Evolutionary conservation across 2,113 vertebrate genomes (phyloP), one percentile per base, ranked within the genome.

Genomic region (Symphodus melops): DNA sequence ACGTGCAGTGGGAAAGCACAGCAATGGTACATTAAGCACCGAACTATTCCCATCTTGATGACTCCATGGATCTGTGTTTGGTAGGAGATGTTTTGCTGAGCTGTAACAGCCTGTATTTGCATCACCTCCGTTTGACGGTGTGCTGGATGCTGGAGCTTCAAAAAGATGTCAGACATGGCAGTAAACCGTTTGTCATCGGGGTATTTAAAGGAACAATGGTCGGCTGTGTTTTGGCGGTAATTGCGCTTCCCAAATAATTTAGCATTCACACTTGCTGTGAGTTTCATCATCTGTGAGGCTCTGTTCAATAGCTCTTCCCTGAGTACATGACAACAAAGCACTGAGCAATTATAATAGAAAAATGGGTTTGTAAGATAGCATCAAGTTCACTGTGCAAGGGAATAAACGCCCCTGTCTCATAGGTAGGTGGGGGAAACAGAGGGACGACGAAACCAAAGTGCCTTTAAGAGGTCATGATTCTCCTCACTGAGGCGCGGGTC

Each of bases 321-420:
- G 83, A 75, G 75, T 80, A 74, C 80, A 82, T 64, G 75, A 83
- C 75, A 85, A 82, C 84, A 84, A 83, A 84, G 75, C 79, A 80
- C 79, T 75, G 72, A 60, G 74, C 75, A 91, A 88, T 91, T 89
- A 79, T 87, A 76, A 75, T 82, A 66, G 46, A 83, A 86, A 82
- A 89, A 89, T 79, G 85, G 90, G 75, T 84, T 88, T 76, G 51
- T 59, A 28, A 72, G 82, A 91, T 87, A 90, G 70, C 68, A 90
- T 89, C 72, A 55, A 54, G 51, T 82, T 80, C 61, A 56, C 41
- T 64, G 33, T 62, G 60, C 74, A 77, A 62, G 13, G 62, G 78
- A 88, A 74, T 63, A 67, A 66, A 82, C 59, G 23, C 60, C 25
- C 58, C 6, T 75, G 64, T 73, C 61, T 70, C 55, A 20, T 9